Evolutionary conservation across 2,888 invertebrate genomes (phyloP), one percentile per base, ranked within the genome.

Genomic region (Nomada ferruginata): DNA sequence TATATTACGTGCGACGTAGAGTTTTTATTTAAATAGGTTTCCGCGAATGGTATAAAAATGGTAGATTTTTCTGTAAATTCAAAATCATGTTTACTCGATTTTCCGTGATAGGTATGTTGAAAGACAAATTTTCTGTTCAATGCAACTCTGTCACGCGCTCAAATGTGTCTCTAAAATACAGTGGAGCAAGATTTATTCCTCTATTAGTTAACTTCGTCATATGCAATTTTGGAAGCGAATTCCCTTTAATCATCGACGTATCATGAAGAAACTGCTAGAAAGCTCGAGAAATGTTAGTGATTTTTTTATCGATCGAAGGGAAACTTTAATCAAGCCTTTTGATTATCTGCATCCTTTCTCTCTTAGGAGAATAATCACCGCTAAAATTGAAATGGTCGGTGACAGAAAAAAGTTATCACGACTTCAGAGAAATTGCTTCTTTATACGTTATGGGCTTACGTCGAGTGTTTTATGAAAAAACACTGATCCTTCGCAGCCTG

Each of bases 401-500:
- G n/a, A 20, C 13, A 36, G 53, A 26, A 57, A 9, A 44, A 7
- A 50, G 15, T 53, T 5, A 53, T 47, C 26, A 11, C 55, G 23
- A 20, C 20, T 36, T 52, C 23, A 15, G 44, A 3, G 44, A 26
- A 60, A 65, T 50, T 52, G 53, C 42, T 50, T 64, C 42, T 15
- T 72, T 72, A 44, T 50, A 4, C 20, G 10, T 1, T 15, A 26
- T 29, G 7, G 29, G 44, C 11, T 29, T 53, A 9, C 9, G 5
- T 44, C 10, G 44, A 66, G 65, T 72, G 55, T 65, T 77, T 77
- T 20, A 72, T 61, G 44, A 53, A 23, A 23, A 66, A 72, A 60
- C 60, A 61, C n/a, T 5, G 72, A 50, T 42, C 53, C 29, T 2
- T 15, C 11, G 23, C 26, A 59, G 29, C 0, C 4, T 2, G 3